Percentiles rank a stretch among this genome's conserved stretches.
These are phyloP conservation scores for Pandion haliaetus DNA, from an alignment of 2,113 vertebrate genomes.

Conservation along the genomic window DNA sequence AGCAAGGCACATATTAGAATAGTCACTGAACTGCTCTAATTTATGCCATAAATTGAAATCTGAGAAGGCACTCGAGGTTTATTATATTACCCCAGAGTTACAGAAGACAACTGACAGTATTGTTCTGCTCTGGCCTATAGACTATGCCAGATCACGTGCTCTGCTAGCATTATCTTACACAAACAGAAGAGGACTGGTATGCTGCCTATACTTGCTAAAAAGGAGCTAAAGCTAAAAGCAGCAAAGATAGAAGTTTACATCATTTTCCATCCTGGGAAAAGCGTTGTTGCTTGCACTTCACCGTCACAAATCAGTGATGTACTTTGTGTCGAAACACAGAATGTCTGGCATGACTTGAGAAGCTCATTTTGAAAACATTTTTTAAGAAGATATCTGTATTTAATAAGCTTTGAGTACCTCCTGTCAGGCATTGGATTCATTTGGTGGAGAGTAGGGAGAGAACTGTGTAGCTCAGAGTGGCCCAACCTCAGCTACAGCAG, in stretches of 20 bases:
- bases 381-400: background rate
- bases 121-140: conserved; percentile 12
- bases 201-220: background rate
- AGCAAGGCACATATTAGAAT: background rate
- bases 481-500: background rate
- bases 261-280: background rate
- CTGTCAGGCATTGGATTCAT: background rate
- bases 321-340: background rate
- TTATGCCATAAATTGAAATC: conserved; percentile 28
- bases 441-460: background rate
- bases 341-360: background rate
- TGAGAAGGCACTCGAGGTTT: background rate
- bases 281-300: background rate
- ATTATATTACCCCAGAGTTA: background rate
- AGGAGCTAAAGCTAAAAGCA: background rate
- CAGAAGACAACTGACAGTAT: background rate
- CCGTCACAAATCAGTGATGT: background rate
- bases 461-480: background rate
- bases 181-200: background rate
- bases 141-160: background rate
- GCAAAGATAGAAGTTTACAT: background rate
- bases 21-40: conserved; percentile 9
- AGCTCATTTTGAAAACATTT: background rate
- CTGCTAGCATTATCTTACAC: background rate
- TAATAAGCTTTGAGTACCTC: background rate